Base-by-base conservation (phyloP, 2,888 invertebrate species). In the Cryptocephalus moraei region DNA sequence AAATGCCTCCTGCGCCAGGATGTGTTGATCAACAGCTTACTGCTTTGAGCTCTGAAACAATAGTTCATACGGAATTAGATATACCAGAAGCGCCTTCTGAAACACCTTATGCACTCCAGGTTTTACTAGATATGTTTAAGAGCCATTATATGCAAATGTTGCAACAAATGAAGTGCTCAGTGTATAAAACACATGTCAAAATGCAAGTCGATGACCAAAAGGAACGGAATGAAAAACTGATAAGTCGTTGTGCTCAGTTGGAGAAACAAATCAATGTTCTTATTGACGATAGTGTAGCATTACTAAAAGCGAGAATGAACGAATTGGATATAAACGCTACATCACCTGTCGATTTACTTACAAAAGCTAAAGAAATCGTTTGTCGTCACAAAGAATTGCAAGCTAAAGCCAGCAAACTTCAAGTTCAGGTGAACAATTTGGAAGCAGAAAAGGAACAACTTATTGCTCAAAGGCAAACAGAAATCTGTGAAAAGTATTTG, bases 261-360 rank as follows among this genome's bases (percentile, higher is more conserved):
- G 92, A 94, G 64, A 91, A 91, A 67, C 92, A 94, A 75, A 92
- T 95, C 53, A 87, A 85, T 67, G 86, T 90, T 50, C 74, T 96
- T 53, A 91, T 93, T 55, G 88, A 89, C 61, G 94, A 95, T 68
- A 92, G 94, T 63, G 91, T 93, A 11, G 85, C 85, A 32, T 73
- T 93, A 56, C 74, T 95, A 38, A 91, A 92, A 69, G 84, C 86
- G 40, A 79, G 94, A 52, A 89, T 95, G 84, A 86, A 84, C 59
- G 94, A 95, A 73, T 75, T 96, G 57, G 91, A 90, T 51, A 91
- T 94, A 52, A 86, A 87, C 70, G 89, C 89, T 12, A 84, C 80
- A 46, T 88, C 88, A 50, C 89, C 91, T 0, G 86, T 86, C 46
- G 91, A 91, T 70, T 74, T 91, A 48, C 74, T 91, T 48, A 83